A percentile compares a stretch with the other conserved stretches of the same genome.
Conservation (phyloP, 2,888 invertebrate genomes). For the Dinocampus coccinellae region DNA sequence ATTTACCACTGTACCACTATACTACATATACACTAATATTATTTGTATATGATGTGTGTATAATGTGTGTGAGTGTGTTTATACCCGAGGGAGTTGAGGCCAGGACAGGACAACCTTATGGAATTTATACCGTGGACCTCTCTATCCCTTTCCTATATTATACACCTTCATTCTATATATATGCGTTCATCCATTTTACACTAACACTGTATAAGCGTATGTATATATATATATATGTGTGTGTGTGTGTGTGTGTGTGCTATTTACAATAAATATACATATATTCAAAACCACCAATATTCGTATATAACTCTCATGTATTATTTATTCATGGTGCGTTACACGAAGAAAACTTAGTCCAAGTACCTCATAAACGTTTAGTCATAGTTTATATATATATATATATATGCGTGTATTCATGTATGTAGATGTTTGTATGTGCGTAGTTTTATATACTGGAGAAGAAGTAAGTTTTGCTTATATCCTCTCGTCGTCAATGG, state of each 20-base stretch:
- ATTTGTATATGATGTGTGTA: neutral
- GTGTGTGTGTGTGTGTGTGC: no score
- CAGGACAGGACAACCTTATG: slow-evolving; percentile 61
- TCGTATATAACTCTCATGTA: slow-evolving; percentile 53
- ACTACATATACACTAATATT: neutral
- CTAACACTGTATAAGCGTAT: neutral
- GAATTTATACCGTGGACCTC: slow-evolving; percentile 65
- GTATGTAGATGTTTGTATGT: slow-evolving; percentile 4
- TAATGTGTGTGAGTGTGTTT: neutral
- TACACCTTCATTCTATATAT: slow-evolving; percentile 53
- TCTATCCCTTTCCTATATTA: slow-evolving; percentile 50
- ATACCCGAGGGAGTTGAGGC: slow-evolving; percentile 58
- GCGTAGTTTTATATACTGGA: slow-evolving; percentile 28
- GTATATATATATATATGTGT: neutral
- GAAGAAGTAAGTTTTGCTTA: slow-evolving; percentile 35
- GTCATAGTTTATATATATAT: slow-evolving; percentile 43
- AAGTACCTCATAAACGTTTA: slow-evolving; percentile 67
- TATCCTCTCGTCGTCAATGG: slow-evolving; percentile 33
- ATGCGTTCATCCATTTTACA: slow-evolving; percentile 41
- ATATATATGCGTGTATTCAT: neutral
- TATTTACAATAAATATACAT: neutral
- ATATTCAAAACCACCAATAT: neutral
- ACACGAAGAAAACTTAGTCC: slow-evolving; percentile 64
- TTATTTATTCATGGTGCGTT: slow-evolving; percentile 67
- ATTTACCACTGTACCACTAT: no score